Conservation (phyloP, 2,888 invertebrate genomes). For the Athalia rosae region DNA sequence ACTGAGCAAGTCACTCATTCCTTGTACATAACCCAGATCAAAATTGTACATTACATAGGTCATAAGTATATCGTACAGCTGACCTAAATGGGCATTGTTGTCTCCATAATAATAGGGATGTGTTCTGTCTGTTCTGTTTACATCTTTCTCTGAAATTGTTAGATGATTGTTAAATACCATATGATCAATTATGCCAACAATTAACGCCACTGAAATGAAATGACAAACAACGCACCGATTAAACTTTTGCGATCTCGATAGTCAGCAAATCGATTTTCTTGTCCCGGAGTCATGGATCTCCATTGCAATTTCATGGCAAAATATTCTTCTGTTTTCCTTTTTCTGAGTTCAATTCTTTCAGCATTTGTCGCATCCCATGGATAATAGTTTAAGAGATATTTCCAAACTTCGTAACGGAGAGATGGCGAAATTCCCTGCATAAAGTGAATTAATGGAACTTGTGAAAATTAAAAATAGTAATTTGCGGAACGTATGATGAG, state of each 20-base stretch:
- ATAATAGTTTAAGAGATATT: constrained; percentile 92
- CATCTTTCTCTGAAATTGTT: constrained; percentile 90
- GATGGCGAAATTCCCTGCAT: constrained; percentile 85
- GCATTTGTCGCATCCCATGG: constrained; percentile 87
- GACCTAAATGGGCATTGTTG: constrained; percentile 89
- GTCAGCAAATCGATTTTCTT: constrained; percentile 91
- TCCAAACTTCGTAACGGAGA: constrained; percentile 92
- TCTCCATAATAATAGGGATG: constrained; percentile 95
- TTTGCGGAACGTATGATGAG: background rate
- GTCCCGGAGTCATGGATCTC: constrained; percentile 90
- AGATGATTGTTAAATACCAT: constrained; percentile 38
- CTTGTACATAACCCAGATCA: constrained; percentile 96
- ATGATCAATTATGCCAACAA: background rate
- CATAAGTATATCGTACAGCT: constrained; percentile 94
- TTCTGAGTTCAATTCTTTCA: constrained; percentile 82
- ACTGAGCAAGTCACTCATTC: constrained; percentile 98
- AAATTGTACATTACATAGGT: constrained; percentile 99
- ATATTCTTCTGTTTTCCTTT: constrained; percentile 89
- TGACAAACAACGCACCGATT: constrained; percentile 77
- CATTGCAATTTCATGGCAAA: constrained; percentile 98
- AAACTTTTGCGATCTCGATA: constrained; percentile 93
- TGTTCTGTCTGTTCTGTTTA: constrained; percentile 94
- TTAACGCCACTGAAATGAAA: background rate
- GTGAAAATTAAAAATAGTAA: constrained; percentile 11
- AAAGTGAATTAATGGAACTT: constrained; percentile 3